Evolutionary conservation across 2,888 invertebrate species (phyloP).

Genomic region (Petrophora chlorosata): DNA sequence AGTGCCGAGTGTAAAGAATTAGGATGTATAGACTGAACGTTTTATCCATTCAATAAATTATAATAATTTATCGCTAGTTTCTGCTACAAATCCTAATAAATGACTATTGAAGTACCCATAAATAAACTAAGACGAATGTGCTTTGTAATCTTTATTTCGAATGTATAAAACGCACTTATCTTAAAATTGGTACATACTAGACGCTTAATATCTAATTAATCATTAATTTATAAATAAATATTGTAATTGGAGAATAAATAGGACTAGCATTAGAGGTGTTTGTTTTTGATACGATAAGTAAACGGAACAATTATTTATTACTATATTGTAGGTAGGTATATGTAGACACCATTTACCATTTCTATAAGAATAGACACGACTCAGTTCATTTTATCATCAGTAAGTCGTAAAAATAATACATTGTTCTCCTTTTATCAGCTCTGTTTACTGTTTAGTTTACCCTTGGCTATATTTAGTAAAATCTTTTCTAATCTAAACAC

Average conservation of each 20-base stretch:
- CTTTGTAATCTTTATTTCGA: slow-evolving; percentile 28
- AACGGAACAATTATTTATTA: slow-evolving; percentile 1
- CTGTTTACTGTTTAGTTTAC: slow-evolving; percentile 8
- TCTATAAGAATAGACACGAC: not conserved
- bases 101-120: slow-evolving; percentile 2
- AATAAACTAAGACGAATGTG: slow-evolving; percentile 14
- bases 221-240: slow-evolving; percentile 20
- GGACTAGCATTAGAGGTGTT: slow-evolving; percentile 37
- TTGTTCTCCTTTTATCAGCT: slow-evolving; percentile 15
- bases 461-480: slow-evolving; percentile 1
- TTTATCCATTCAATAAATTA: slow-evolving; percentile 31
- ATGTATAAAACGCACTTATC: slow-evolving; percentile 19
- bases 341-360: not conserved
- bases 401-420: slow-evolving; percentile 15
- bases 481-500: slow-evolving; percentile 14
- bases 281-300: slow-evolving; percentile 10
- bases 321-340: too few species aligned
- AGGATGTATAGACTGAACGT: slow-evolving; percentile 3
- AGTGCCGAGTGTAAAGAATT: too few species aligned
- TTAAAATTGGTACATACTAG: slow-evolving; percentile 18
- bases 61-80: slow-evolving; percentile 31
- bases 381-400: not conserved
- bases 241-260: slow-evolving; percentile 20
- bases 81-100: slow-evolving; percentile 16
- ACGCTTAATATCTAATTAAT: slow-evolving; percentile 12